Evolutionary conservation across 2,113 vertebrate genomes (phyloP).

Genomic region (Periophthalmodon schlosseri): DNA sequence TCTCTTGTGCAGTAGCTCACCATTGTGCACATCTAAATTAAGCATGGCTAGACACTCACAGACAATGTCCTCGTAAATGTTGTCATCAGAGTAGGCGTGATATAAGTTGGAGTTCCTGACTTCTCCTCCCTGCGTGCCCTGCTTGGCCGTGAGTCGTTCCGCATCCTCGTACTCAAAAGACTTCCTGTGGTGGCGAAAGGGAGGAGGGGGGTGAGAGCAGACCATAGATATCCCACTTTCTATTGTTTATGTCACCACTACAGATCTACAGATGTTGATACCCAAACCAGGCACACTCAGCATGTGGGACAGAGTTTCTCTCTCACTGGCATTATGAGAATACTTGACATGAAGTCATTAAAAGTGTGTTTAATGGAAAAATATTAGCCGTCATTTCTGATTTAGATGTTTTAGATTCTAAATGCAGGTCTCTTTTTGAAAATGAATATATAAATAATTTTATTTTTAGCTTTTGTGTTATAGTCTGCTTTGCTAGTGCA

Average conservation of each 20-base stretch:
- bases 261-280: conserved; percentile 21
- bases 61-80: conserved; percentile 95
- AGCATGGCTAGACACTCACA: conserved; percentile 78
- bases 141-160: conserved; percentile 79
- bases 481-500: too few species aligned
- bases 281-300: conserved; percentile 25
- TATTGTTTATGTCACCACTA: conserved; percentile 12
- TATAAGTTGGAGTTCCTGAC: conserved; percentile 75
- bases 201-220: conserved; percentile 21
- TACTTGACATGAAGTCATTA: background rate
- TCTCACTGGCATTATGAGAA: background rate
- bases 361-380: background rate
- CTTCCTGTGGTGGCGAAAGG: conserved; percentile 80
- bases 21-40: background rate
- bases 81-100: conserved; percentile 91
- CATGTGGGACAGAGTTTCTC: conserved; percentile 3
- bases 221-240: conserved; percentile 25
- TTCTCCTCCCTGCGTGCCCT: conserved; percentile 68
- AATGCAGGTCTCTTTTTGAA: too few species aligned
- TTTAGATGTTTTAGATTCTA: too few species aligned
- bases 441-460: too few species aligned
- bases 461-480: too few species aligned
- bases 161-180: conserved; percentile 98
- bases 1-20: background rate
- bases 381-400: background rate